These are phyloP conservation scores for human (Homo sapiens) DNA, from an alignment of 2,113 vertebrate species.

Conservation along the genomic window DNA sequence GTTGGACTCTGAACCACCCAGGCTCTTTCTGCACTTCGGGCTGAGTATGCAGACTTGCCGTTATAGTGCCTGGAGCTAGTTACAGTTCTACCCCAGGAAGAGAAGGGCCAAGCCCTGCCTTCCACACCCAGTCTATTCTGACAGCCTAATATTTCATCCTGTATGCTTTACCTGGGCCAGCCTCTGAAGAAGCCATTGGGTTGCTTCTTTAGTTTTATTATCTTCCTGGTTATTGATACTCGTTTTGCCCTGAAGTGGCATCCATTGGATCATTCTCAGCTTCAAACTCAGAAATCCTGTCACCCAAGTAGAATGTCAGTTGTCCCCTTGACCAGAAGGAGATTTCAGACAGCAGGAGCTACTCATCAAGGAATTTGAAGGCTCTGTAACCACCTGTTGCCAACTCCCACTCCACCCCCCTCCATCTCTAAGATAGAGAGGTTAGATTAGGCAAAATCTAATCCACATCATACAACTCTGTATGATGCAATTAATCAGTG, in stretches of 20 bases:
- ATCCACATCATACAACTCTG: neutral
- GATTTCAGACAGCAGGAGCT: neutral
- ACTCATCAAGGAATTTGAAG: neutral
- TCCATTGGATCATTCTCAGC: neutral
- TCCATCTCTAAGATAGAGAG: neutral
- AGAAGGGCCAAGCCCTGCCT: neutral
- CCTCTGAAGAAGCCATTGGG: neutral
- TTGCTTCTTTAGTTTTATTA: neutral
- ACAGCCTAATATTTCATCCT: no score
- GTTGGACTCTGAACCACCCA: neutral
- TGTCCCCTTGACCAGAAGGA: neutral
- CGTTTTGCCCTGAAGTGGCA: neutral
- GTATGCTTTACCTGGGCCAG: fast-evolving
- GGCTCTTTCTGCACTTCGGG: neutral
- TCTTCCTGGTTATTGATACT: neutral
- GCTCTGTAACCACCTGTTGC: neutral
- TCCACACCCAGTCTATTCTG: neutral
- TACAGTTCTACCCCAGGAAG: neutral
- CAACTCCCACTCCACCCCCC: no score
- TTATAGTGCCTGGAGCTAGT: neutral
- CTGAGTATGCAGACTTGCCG: neutral
- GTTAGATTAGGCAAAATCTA: neutral
- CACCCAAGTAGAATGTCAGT: neutral
- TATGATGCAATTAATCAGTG: neutral
- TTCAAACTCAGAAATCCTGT: neutral